Conservation (phyloP, 2,797 vertebrate genomes). For the Enteromius anoplus region DNA sequence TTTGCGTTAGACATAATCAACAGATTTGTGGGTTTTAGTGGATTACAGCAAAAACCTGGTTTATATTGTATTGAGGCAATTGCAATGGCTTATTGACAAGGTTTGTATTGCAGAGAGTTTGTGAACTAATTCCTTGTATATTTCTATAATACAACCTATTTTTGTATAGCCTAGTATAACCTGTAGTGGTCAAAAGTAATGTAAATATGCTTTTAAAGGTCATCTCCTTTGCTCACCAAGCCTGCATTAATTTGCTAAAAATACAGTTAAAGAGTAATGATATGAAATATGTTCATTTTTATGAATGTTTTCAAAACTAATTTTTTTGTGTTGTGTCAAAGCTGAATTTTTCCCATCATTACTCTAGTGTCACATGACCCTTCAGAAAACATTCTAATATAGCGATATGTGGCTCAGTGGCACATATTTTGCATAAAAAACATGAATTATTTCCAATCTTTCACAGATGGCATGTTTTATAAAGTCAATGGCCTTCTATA, state of each 20-base stretch:
- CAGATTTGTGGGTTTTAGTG: background rate
- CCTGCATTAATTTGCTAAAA: background rate
- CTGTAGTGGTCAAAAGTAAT: background rate
- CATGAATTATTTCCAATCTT: background rate
- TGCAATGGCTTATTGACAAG: background rate
- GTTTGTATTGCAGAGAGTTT: background rate
- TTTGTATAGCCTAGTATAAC: background rate
- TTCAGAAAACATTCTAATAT: background rate
- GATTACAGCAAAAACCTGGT: background rate
- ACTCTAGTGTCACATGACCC: background rate
- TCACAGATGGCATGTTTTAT: background rate
- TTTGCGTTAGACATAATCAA: background rate
- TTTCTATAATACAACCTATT: too few relatives aligned
- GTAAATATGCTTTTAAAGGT: background rate
- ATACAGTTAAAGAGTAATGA: background rate
- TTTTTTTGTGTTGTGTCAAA: background rate
- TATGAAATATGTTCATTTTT: background rate
- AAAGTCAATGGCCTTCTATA: background rate
- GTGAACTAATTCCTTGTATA: background rate
- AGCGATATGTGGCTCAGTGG: background rate
- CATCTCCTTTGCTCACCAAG: background rate
- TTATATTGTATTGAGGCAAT: background rate
- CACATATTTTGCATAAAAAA: background rate
- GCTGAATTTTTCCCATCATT: background rate
- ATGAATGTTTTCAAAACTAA: background rate